Percentiles rank a stretch among this genome's conserved stretches.
Evolutionary conservation across 2,113 vertebrate genomes (phyloP).

Genomic region (Opisthocomus hoazin): DNA sequence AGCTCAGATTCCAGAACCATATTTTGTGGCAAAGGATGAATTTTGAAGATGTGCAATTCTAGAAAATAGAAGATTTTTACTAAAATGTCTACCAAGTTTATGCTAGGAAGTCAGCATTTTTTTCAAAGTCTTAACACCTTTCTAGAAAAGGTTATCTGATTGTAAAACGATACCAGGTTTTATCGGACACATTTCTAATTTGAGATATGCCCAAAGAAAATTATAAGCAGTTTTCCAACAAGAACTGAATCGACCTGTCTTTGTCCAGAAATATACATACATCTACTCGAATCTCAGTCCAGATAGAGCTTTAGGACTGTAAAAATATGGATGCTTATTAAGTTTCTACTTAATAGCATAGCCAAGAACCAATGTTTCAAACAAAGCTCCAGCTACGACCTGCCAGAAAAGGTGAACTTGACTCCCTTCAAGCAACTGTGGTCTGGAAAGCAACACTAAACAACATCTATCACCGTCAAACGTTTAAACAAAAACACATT

Average conservation of each 20-base stretch:
- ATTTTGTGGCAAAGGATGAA: background rate
- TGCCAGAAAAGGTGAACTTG: constrained; percentile 43
- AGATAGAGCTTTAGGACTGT: background rate
- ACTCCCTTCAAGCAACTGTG: constrained; percentile 4
- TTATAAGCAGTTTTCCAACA: background rate
- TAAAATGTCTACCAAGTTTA: background rate
- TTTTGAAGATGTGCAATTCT: background rate
- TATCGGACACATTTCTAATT: background rate
- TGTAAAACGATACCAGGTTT: background rate
- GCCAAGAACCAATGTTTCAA: constrained; percentile 11
- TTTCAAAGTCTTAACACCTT: background rate
- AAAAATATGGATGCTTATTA: constrained; percentile 30
- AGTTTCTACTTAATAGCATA: constrained; percentile 8
- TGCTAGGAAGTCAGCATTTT: background rate
- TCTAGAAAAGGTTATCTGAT: background rate
- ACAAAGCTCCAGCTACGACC: background rate
- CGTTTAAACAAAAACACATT: constrained; percentile 28
- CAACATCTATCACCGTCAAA: background rate
- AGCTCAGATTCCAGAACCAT: background rate
- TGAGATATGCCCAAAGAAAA: background rate
- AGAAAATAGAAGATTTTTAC: background rate
- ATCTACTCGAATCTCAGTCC: background rate
- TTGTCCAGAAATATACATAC: background rate
- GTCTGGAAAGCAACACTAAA: constrained; percentile 14
- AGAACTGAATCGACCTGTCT: background rate